Percentiles rank a stretch among this genome's conserved stretches.
Evolutionary conservation across 2,888 invertebrate species (phyloP).

Genomic region (Watsonalla binaria): DNA sequence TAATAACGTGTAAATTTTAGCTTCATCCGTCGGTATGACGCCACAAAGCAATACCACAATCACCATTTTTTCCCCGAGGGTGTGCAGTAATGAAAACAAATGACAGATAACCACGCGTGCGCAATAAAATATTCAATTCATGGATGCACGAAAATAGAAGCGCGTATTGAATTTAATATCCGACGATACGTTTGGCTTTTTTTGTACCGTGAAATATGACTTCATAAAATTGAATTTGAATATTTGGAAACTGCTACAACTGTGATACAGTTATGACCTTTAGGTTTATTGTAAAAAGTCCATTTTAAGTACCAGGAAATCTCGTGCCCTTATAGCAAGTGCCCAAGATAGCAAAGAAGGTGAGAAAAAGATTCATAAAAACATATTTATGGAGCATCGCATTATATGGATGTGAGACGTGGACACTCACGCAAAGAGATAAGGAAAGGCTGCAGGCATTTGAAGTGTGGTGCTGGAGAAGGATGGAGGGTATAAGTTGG

Average conservation of each 20-base stretch:
- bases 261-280: too few relatives aligned
- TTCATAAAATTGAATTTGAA: slow-evolving; percentile 41
- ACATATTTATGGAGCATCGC: too few relatives aligned
- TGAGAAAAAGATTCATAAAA: too few relatives aligned
- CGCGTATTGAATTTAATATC: slow-evolving; percentile 51
- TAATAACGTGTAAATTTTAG: slow-evolving; percentile 39
- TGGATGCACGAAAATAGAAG: slow-evolving; percentile 58
- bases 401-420: too few relatives aligned
- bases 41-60: slow-evolving; percentile 25
- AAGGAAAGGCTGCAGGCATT: too few relatives aligned
- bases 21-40: slow-evolving; percentile 1
- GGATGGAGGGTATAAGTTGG: too few relatives aligned
- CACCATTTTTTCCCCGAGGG: slow-evolving; percentile 43
- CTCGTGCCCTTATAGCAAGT: too few relatives aligned
- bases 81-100: slow-evolving; percentile 70
- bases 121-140: slow-evolving; percentile 71
- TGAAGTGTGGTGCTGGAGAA: too few relatives aligned
- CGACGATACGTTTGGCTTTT: slow-evolving; percentile 35
- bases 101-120: slow-evolving; percentile 59
- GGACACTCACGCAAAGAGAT: too few relatives aligned
- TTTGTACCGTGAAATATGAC: slow-evolving; percentile 39
- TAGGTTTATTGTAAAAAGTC: too few relatives aligned
- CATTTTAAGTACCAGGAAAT: too few relatives aligned
- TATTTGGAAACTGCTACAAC: slow-evolving; percentile 35
- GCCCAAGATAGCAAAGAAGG: too few relatives aligned